These are phyloP conservation scores for Aethes cnicana DNA, from an alignment of 2,888 invertebrate genomes.

Conservation along the genomic window DNA sequence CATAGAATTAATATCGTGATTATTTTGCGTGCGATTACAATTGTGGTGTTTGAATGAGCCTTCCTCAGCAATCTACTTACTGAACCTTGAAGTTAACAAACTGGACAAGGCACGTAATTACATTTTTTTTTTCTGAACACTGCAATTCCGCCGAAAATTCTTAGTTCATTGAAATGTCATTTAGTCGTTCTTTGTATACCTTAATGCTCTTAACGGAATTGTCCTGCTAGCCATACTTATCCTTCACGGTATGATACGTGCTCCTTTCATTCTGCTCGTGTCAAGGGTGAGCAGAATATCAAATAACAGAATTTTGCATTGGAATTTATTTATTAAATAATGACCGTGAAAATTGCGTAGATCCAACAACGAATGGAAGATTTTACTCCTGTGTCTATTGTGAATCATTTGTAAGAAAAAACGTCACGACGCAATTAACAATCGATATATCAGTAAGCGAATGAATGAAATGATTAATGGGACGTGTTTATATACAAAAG, in stretches of 20 bases:
- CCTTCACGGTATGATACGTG: slow-evolving; percentile 9
- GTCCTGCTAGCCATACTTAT: not conserved
- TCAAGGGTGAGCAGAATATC: slow-evolving; percentile 25
- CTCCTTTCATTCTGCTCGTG: slow-evolving; percentile 19
- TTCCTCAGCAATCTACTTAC: no score
- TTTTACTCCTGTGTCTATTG: slow-evolving; percentile 13
- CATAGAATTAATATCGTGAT: slow-evolving; percentile 2
- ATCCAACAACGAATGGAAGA: slow-evolving; percentile 5
- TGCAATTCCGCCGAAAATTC: no score
- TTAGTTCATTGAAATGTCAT: no score
- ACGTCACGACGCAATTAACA: slow-evolving; percentile 1
- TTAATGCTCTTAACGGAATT: not conserved
- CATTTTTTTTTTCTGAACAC: not conserved
- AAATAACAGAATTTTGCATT: slow-evolving; percentile 10
- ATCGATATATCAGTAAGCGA: slow-evolving; percentile 1
- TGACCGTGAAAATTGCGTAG: not conserved
- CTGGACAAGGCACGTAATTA: not conserved
- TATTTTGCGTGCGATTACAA: slow-evolving; percentile 7
- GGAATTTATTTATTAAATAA: not conserved
- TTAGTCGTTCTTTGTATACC: no score
- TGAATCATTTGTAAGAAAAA: slow-evolving; percentile 23
- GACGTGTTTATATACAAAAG: not conserved
- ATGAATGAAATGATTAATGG: slow-evolving; percentile 21
- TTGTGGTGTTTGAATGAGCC: no score
- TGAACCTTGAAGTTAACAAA: not conserved